These are phyloP conservation scores for Actinia tenebrosa DNA, from an alignment of 64 coral and sea anemone species.

Conservation along the genomic window DNA sequence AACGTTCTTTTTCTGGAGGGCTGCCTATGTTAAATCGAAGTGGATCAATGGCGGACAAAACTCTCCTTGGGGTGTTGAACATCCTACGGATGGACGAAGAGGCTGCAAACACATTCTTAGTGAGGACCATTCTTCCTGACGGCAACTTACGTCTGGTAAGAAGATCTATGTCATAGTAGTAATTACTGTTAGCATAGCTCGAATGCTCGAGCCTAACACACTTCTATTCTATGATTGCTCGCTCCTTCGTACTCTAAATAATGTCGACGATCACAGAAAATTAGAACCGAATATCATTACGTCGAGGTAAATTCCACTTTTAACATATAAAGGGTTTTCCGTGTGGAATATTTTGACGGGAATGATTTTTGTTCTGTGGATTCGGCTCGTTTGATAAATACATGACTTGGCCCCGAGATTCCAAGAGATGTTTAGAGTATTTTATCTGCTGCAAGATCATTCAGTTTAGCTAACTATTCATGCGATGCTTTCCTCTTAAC, in stretches of 20 bases:
- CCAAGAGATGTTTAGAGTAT: not conserved
- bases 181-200: slow-evolving; percentile 20
- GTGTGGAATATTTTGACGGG: not conserved
- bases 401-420: not conserved
- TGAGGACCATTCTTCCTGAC: slow-evolving; percentile 77
- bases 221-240: not conserved
- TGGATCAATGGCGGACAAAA: slow-evolving; percentile 86
- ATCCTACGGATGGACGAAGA: slow-evolving; percentile 93
- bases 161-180: slow-evolving; percentile 13
- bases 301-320: not conserved
- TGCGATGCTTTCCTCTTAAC: not conserved
- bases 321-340: not conserved
- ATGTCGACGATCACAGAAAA: not conserved
- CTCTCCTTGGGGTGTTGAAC: slow-evolving; percentile 86
- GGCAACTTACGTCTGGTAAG: slow-evolving; percentile 83
- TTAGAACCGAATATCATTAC: not conserved
- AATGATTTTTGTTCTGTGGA: not conserved
- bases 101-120: slow-evolving; percentile 69
- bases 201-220: slow-evolving; percentile 4
- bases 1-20: slow-evolving; percentile 57
- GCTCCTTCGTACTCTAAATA: not conserved
- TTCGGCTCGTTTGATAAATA: not conserved
- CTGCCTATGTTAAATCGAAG: slow-evolving; percentile 70
- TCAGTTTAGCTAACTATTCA: not conserved
- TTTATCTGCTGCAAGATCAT: slow-evolving; percentile 8